Conservation (phyloP, 1,140 invertebrate species). For the Drosophila ironensis region DNA sequence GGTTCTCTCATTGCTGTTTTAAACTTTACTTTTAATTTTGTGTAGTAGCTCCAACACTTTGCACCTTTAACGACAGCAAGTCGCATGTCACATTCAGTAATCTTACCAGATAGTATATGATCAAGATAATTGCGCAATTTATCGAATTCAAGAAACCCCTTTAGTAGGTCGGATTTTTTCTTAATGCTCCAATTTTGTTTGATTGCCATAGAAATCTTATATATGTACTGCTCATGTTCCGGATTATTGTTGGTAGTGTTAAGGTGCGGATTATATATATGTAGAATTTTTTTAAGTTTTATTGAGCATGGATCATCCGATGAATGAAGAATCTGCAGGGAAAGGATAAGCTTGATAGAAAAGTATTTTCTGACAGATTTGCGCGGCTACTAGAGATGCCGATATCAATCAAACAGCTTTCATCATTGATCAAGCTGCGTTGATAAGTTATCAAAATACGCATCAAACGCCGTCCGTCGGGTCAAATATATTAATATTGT, state of each 20-base stretch:
- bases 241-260: not conserved
- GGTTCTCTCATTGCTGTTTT: not conserved
- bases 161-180: not conserved
- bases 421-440: no score
- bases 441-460: no score
- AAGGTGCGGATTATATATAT: not conserved
- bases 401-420: no score
- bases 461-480: no score
- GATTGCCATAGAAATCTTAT: not conserved
- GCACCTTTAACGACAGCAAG: not conserved
- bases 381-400: no score
- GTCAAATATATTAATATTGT: no score
- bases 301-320: no score
- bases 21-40: slow-evolving; percentile 4
- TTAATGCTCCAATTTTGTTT: not conserved
- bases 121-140: slow-evolving; percentile 4
- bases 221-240: not conserved
- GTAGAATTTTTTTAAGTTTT: no score
- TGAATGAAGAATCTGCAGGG: no score
- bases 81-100: slow-evolving; percentile 3
- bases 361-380: no score
- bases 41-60: slow-evolving; percentile 7
- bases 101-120: slow-evolving; percentile 4
- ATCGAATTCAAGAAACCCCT: not conserved
- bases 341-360: no score